Base-by-base conservation (phyloP, 2,113 vertebrate genomes). In the Australoheros scitulus region DNA sequence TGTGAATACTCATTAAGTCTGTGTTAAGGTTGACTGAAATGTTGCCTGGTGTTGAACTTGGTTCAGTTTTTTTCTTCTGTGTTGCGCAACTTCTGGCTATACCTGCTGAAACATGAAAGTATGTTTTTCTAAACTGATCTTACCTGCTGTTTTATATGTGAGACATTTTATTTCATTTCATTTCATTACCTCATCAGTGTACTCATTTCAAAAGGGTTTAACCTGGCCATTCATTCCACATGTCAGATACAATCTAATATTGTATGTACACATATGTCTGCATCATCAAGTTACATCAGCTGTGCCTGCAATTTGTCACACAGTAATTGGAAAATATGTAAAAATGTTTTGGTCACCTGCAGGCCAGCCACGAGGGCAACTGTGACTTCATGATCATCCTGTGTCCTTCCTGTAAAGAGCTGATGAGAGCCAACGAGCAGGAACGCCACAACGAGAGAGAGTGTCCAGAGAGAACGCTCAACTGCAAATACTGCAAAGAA, bases 401-500 rank as follows among this genome's bases (percentile, higher is more conserved):
- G 61, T 97, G 97, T 82, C 94, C 94, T 1, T 96, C 94, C 0
- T 97, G 97, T 43, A 94, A 95, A 92, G 95, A 95, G 77, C 81
- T 94, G 83, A 94, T 97, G 88, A 96, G 95, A 80, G 95, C 95
- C 32, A 93, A 95, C 0, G 97, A 97, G n/a, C 95, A 95, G 87
- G 96, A 97, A 52, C 96, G 83, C 8, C 97, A 98, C 58, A 92
- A 95, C 1, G 96, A 97, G 83, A 81, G 93, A 1, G 97, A 96
- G 20, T 97, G 97, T 85, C 97, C 96, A 0, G 93, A 97, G 91
- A 94, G 97, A 80, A 97, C 95, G 56, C 95, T 97, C 7, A 90
- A 92, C 95, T 97, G 97, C 93, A 95, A 93, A 89, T 96, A 96
- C 93, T 97, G 96, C 95, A 95, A 93, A 85, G 95, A 82, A 0